Conservation (phyloP, 1,140 invertebrate species). For the Argopecten irradians region DNA sequence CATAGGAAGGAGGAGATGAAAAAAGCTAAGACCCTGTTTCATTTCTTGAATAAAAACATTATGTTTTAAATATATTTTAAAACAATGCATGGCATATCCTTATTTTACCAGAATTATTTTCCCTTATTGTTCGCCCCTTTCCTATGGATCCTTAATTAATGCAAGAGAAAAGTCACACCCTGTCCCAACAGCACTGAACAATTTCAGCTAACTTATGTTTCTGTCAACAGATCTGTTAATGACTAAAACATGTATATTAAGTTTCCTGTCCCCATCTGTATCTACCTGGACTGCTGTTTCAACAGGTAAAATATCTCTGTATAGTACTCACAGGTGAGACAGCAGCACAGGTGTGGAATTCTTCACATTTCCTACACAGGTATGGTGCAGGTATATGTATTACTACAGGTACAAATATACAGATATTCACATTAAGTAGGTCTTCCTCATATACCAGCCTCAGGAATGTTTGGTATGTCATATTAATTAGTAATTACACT, state of each 20-base stretch:
- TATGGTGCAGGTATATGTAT: background rate
- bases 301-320: background rate
- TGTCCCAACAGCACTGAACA: too few relatives aligned
- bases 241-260: background rate
- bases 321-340: background rate
- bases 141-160: too few relatives aligned
- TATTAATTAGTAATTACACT: background rate
- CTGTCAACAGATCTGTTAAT: too few relatives aligned
- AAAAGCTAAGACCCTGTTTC: too few relatives aligned
- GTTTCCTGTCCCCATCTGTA: background rate
- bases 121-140: too few relatives aligned
- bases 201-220: too few relatives aligned
- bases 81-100: too few relatives aligned
- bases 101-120: too few relatives aligned
- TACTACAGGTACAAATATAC: background rate
- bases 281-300: background rate
- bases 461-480: background rate
- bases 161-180: too few relatives aligned
- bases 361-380: background rate
- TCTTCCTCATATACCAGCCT: background rate
- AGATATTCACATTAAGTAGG: background rate
- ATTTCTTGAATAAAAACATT: too few relatives aligned
- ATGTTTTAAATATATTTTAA: too few relatives aligned
- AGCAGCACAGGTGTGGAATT: background rate
- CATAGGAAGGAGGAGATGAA: too few relatives aligned